phyloP scores from a whole-genome alignment of 1,140 invertebrate genomes.

The Cephus cinctus region DNA sequence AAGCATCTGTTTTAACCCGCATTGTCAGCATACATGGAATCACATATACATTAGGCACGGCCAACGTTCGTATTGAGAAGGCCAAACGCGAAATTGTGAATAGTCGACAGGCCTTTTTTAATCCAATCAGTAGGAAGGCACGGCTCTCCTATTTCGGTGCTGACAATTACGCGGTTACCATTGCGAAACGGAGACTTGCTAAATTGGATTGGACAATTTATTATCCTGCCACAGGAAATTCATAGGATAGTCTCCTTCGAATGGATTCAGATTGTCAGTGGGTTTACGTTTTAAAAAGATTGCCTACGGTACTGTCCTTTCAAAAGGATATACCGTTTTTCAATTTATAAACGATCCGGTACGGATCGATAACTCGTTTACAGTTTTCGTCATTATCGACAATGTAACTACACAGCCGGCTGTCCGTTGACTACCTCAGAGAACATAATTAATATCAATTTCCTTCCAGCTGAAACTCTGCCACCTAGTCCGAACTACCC shows the following conservation, averaged over 20 bases:
- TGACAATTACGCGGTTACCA: background rate
- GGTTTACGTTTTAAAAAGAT: too few species aligned
- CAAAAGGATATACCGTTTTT: slow-evolving; percentile 4
- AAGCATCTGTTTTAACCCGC: too few species aligned
- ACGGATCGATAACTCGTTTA: too few species aligned
- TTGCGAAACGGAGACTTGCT: background rate
- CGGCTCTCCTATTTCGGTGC: background rate
- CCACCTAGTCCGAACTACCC: too few species aligned
- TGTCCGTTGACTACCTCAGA: slow-evolving; percentile 22
- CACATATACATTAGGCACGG: background rate
- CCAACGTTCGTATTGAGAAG: background rate
- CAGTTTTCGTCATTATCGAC: too few species aligned
- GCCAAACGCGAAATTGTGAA: background rate
- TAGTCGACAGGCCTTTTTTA: background rate
- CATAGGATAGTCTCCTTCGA: too few species aligned
- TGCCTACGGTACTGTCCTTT: background rate
- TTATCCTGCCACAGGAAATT: background rate
- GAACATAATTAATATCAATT: slow-evolving; percentile 22
- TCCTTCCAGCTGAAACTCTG: slow-evolving; percentile 4
- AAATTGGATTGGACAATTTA: background rate
- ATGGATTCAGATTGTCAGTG: too few species aligned
- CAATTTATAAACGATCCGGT: too few species aligned
- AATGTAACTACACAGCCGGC: too few species aligned
- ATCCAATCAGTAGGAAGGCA: background rate
- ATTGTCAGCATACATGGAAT: too few species aligned